Conservation (phyloP, 2,888 invertebrate genomes). For the Ectropis crepuscularia region DNA sequence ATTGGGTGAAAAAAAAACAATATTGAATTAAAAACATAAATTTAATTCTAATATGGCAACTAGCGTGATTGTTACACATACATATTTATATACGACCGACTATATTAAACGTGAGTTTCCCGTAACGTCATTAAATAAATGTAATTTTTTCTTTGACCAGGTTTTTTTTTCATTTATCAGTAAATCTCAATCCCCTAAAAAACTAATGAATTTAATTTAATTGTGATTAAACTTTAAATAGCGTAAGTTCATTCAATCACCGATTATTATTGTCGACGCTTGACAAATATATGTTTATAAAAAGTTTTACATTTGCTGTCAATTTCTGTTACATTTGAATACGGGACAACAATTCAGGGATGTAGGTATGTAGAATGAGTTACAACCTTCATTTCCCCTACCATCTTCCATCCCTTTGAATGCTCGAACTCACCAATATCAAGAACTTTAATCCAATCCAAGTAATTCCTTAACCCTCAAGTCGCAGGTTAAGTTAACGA, state of each 20-base stretch:
- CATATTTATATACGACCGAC: not conserved
- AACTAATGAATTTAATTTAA: no score
- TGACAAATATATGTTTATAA: not conserved
- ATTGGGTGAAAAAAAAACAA: not conserved
- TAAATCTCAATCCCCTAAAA: no score
- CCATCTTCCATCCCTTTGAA: constrained; percentile 15
- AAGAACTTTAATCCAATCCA: constrained; percentile 31
- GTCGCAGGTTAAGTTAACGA: constrained; percentile 57
- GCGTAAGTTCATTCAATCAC: not conserved
- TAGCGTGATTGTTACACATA: not conserved
- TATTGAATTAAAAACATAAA: not conserved
- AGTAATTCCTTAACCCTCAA: constrained; percentile 40
- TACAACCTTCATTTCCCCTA: not conserved
- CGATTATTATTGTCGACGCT: not conserved
- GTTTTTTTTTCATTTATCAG: no score
- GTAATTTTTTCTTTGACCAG: no score
- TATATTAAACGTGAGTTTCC: no score
- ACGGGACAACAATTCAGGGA: no score
- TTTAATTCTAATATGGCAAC: not conserved
- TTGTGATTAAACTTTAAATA: not conserved
- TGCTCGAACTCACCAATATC: constrained; percentile 25
- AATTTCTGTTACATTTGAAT: no score
- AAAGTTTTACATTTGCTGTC: no score
- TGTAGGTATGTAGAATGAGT: no score
- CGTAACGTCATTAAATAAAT: no score